These are phyloP conservation scores for Stichodactyla helianthus DNA, from an alignment of 64 coral and sea anemone species.

Conservation along the genomic window DNA sequence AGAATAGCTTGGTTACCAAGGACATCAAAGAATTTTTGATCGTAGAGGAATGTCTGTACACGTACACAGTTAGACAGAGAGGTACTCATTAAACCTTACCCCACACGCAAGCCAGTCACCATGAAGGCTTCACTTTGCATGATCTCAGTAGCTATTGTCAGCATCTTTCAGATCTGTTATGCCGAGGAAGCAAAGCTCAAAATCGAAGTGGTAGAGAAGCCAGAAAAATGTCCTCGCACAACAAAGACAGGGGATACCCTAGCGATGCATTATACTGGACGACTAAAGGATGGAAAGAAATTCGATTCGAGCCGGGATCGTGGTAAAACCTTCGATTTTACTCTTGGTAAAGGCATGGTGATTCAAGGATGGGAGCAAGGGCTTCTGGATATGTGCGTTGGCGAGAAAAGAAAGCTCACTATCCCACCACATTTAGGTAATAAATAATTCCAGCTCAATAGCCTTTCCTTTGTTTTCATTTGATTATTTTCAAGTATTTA, in stretches of 20 bases:
- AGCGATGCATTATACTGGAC: conserved; percentile 81
- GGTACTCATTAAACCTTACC: background rate
- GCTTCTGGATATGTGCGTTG: conserved; percentile 86
- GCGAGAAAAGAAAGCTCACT: conserved; percentile 70
- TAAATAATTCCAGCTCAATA: background rate
- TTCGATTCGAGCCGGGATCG: conserved; percentile 82
- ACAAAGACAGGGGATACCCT: conserved; percentile 66
- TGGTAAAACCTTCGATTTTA: conserved; percentile 86
- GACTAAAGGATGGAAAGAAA: conserved; percentile 62
- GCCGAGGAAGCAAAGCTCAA: conserved; percentile 33
- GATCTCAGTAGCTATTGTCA: background rate
- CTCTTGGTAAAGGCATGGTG: conserved; percentile 79
- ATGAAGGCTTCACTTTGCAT: background rate
- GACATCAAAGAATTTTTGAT: background rate
- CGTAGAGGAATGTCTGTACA: background rate
- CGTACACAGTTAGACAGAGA: background rate
- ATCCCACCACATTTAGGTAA: conserved; percentile 86
- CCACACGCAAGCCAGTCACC: background rate
- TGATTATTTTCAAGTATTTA: background rate
- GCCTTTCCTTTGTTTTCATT: background rate
- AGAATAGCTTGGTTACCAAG: background rate
- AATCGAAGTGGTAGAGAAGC: conserved; percentile 79
- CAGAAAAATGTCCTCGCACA: conserved; percentile 63
- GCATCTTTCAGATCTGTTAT: background rate
- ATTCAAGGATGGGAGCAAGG: conserved; percentile 93